Evolutionary conservation across 2,888 invertebrate species (phyloP).

Genomic region (Gnatocerus cornutus): DNA sequence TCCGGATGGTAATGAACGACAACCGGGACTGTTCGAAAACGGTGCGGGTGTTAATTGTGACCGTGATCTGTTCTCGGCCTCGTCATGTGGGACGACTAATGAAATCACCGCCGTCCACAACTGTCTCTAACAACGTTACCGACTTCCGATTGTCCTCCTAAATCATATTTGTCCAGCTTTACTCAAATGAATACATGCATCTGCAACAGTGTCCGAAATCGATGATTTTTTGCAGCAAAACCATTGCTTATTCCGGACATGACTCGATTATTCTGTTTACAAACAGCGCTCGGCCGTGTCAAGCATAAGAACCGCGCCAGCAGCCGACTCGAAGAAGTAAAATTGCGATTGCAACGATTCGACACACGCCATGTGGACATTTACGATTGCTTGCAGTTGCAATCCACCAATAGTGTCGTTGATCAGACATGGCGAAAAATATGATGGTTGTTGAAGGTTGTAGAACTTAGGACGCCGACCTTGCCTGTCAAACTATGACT

Average conservation of each 20-base stretch:
- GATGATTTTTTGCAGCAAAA: slow-evolving; percentile 47
- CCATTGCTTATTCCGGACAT: slow-evolving; percentile 68
- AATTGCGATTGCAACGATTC: slow-evolving; percentile 53
- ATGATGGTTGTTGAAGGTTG: slow-evolving; percentile 32
- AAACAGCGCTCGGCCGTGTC: slow-evolving; percentile 67
- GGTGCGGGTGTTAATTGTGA: slow-evolving; percentile 50
- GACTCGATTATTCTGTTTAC: slow-evolving; percentile 70
- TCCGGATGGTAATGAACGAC: slow-evolving; percentile 64
- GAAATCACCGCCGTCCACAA: slow-evolving; percentile 49
- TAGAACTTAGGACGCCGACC: slow-evolving; percentile 51
- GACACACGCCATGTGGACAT: slow-evolving; percentile 58
- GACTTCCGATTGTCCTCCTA: slow-evolving; percentile 48
- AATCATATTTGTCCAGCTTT: slow-evolving; percentile 34
- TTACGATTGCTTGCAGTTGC: slow-evolving; percentile 54
- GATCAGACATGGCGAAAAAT: slow-evolving; percentile 47
- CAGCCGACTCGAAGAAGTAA: slow-evolving; percentile 50
- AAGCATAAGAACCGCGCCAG: slow-evolving; percentile 63
- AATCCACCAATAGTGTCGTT: slow-evolving; percentile 46
- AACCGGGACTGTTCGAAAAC: slow-evolving; percentile 55
- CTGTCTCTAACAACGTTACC: slow-evolving; percentile 45
- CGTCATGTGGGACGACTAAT: slow-evolving; percentile 50
- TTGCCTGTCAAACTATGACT: slow-evolving; percentile 61
- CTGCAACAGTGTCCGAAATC: slow-evolving; percentile 24
- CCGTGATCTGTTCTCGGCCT: slow-evolving; percentile 50
- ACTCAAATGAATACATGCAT: slow-evolving; percentile 14